These are phyloP conservation scores for Hydriomena furcata DNA, from an alignment of 2,888 invertebrate species.

Conservation along the genomic window DNA sequence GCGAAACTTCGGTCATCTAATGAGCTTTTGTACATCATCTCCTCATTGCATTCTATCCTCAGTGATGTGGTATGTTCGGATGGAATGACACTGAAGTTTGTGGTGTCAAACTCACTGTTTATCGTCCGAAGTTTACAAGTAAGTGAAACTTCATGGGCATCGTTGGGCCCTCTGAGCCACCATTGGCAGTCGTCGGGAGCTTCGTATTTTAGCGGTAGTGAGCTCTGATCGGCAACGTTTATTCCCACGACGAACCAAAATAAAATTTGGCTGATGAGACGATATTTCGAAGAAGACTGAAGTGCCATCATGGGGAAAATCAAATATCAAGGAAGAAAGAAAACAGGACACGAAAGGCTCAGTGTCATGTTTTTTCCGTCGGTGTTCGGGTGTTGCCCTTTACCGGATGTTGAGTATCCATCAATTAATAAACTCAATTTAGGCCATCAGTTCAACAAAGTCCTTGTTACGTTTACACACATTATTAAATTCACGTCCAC, in stretches of 20 bases:
- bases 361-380: constrained; percentile 83
- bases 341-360: constrained; percentile 75
- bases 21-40: constrained; percentile 91
- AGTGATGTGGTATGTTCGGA: constrained; percentile 92
- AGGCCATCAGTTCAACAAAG: constrained; percentile 60
- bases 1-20: constrained; percentile 90
- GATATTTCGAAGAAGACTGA: constrained; percentile 59
- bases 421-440: constrained; percentile 75
- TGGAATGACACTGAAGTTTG: constrained; percentile 94
- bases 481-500: constrained; percentile 41
- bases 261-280: constrained; percentile 65
- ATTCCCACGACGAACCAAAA: constrained; percentile 74
- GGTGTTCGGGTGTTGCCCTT: constrained; percentile 74
- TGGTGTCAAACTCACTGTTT: constrained; percentile 94
- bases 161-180: constrained; percentile 86
- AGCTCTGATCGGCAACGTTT: constrained; percentile 76
- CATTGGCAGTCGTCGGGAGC: constrained; percentile 94
- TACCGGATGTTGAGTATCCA: constrained; percentile 79
- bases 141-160: constrained; percentile 88
- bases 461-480: constrained; percentile 61
- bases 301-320: constrained; percentile 75
- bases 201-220: constrained; percentile 85
- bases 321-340: constrained; percentile 78
- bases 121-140: constrained; percentile 92
- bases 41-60: constrained; percentile 90